These are phyloP conservation scores for Acestrorhynchus altus DNA, from an alignment of 2,797 vertebrate species.

Conservation along the genomic window DNA sequence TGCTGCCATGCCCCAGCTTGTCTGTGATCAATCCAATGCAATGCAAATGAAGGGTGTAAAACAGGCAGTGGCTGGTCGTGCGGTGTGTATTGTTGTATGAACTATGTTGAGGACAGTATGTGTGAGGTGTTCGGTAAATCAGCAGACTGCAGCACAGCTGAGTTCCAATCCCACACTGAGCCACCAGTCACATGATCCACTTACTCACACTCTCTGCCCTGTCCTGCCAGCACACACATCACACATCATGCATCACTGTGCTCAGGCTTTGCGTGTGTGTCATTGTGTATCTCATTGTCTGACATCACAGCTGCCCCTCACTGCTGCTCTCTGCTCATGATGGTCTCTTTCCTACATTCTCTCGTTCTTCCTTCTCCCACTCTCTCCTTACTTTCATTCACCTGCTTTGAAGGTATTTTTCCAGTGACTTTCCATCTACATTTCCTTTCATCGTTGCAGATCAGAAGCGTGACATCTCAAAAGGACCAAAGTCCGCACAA, in stretches of 20 bases:
- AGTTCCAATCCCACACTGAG: conserved; percentile 29
- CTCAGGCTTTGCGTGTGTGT: conserved; percentile 22
- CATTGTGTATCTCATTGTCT: conserved; percentile 15
- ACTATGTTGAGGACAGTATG: not conserved
- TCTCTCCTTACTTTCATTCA: not conserved
- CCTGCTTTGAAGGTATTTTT: not conserved
- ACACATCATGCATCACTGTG: conserved; percentile 13
- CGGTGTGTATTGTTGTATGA: not conserved
- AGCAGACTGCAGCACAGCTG: conserved; percentile 37
- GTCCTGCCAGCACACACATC: conserved; percentile 28
- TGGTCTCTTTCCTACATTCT: not conserved
- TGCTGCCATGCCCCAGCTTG: no score
- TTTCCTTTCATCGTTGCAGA: no score
- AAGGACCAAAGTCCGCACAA: not conserved
- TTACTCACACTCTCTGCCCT: conserved; percentile 25
- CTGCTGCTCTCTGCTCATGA: conserved; percentile 1
- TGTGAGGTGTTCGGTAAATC: conserved; percentile 6
- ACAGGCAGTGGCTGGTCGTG: not conserved
- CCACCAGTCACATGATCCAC: conserved; percentile 37
- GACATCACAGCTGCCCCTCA: conserved; percentile 6
- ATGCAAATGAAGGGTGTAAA: not conserved
- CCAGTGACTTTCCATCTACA: not conserved
- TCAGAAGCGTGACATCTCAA: not conserved
- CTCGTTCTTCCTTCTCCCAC: not conserved
- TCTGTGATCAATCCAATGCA: no score